phyloP scores from a whole-genome alignment of 2,888 invertebrate species.

The Lasioglossum lativentre region DNA sequence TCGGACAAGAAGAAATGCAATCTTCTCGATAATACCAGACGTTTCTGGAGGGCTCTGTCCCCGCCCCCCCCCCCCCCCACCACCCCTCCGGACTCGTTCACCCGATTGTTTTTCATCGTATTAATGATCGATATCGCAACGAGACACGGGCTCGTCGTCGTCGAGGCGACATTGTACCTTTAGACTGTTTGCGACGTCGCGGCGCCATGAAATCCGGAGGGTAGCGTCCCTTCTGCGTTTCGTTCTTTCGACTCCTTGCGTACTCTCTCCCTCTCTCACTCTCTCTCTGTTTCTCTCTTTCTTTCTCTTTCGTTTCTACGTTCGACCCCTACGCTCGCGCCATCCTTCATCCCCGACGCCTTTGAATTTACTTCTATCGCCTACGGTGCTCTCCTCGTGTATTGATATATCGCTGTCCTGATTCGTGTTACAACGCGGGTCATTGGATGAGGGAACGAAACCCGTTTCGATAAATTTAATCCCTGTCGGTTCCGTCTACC shows the following conservation, averaged over 20 bases:
- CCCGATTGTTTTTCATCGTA: conserved; percentile 67
- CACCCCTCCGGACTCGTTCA: not conserved
- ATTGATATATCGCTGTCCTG: conserved; percentile 63
- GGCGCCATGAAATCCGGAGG: conserved; percentile 74
- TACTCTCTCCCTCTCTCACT: conserved; percentile 22
- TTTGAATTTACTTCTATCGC: conserved; percentile 72
- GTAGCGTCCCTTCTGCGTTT: conserved; percentile 52
- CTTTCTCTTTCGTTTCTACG: conserved; percentile 26
- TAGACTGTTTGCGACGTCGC: conserved; percentile 71
- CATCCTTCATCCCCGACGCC: conserved; percentile 76
- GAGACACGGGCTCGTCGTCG: conserved; percentile 55
- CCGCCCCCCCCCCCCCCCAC: not conserved
- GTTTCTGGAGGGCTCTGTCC: conserved; percentile 40
- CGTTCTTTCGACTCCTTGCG: conserved; percentile 43
- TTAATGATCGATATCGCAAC: conserved; percentile 71
- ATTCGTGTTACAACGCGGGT: conserved; percentile 53
- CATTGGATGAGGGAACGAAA: conserved; percentile 49
- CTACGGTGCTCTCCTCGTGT: conserved; percentile 52
- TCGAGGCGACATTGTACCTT: conserved; percentile 57
- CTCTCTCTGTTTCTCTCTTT: conserved; percentile 23
- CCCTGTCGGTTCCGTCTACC: conserved; percentile 10
- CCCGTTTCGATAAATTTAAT: conserved; percentile 15
- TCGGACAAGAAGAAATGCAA: conserved; percentile 55
- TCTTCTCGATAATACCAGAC: conserved; percentile 59
- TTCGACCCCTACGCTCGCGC: conserved; percentile 35